These are phyloP conservation scores for Microtus californicus DNA, from an alignment of 2,797 vertebrate species.

Conservation along the genomic window DNA sequence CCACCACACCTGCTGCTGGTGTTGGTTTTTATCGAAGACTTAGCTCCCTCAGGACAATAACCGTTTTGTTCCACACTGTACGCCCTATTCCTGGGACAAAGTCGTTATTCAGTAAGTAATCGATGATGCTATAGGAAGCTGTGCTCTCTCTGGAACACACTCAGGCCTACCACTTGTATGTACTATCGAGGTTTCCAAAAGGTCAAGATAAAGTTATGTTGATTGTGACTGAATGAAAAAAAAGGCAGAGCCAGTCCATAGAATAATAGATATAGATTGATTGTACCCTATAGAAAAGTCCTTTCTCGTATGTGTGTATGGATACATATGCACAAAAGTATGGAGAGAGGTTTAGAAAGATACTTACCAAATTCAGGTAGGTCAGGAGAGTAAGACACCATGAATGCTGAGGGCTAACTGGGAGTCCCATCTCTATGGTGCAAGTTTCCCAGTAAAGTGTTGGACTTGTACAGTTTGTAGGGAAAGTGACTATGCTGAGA, in stretches of 20 bases:
- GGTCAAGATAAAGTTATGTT: background rate
- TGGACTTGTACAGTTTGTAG: constrained; percentile 14
- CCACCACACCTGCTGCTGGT: background rate
- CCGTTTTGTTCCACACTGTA: background rate
- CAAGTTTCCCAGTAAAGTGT: background rate
- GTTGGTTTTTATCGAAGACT: background rate
- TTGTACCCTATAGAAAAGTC: background rate
- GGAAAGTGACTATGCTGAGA: background rate
- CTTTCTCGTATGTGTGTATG: background rate
- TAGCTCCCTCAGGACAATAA: background rate
- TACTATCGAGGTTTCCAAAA: background rate
- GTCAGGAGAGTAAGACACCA: background rate
- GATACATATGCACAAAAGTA: background rate
- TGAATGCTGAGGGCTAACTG: background rate
- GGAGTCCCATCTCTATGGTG: constrained; percentile 39
- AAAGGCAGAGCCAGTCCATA: background rate
- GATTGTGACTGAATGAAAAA: constrained; percentile 32
- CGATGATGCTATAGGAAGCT: background rate
- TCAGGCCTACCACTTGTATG: background rate
- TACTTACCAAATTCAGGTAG: constrained; percentile 31
- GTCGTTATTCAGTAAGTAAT: background rate
- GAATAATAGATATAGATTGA: constrained; percentile 5
- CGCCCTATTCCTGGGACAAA: background rate
- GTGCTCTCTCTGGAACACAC: background rate
- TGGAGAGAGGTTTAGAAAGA: background rate